phyloP scores from a whole-genome alignment of 2,797 vertebrate species.

The Lepus oiostolus region DNA sequence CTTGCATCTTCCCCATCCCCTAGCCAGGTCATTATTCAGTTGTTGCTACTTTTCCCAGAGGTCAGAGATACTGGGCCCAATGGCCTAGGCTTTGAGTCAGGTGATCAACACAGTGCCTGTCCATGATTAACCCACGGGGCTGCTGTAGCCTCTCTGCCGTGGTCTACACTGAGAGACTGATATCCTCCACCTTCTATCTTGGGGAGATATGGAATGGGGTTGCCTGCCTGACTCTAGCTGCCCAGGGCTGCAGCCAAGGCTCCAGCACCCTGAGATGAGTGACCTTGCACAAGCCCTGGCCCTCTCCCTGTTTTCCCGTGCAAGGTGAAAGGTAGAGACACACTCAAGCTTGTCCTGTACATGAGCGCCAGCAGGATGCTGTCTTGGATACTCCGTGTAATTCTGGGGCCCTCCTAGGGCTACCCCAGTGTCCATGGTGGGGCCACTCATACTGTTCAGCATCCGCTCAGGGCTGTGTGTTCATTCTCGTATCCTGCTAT shows the following conservation, averaged over 20 bases:
- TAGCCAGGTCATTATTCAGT: not conserved
- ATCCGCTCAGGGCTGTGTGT: not conserved
- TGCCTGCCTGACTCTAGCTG: not conserved
- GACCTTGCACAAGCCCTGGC: fast-evolving
- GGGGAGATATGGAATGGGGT: not conserved
- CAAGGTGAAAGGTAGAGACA: not conserved
- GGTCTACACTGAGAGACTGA: not conserved
- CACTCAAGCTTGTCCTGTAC: too few relatives aligned
- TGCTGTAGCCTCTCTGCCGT: fast-evolving
- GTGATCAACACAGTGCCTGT: not conserved
- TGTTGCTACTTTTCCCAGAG: not conserved
- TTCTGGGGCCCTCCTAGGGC: not conserved
- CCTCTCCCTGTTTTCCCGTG: not conserved
- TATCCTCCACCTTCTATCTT: not conserved
- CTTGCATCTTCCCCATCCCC: fast-evolving
- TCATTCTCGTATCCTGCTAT: not conserved
- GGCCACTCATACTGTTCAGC: not conserved
- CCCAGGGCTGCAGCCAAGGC: not conserved
- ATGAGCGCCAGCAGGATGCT: not conserved
- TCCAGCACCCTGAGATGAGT: not conserved
- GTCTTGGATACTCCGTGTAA: fast-evolving
- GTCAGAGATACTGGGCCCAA: not conserved
- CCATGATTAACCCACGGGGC: not conserved
- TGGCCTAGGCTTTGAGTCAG: not conserved
- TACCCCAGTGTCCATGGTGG: fast-evolving